phyloP scores from a whole-genome alignment of 2,113 vertebrate species.

The Euleptes europaea region DNA sequence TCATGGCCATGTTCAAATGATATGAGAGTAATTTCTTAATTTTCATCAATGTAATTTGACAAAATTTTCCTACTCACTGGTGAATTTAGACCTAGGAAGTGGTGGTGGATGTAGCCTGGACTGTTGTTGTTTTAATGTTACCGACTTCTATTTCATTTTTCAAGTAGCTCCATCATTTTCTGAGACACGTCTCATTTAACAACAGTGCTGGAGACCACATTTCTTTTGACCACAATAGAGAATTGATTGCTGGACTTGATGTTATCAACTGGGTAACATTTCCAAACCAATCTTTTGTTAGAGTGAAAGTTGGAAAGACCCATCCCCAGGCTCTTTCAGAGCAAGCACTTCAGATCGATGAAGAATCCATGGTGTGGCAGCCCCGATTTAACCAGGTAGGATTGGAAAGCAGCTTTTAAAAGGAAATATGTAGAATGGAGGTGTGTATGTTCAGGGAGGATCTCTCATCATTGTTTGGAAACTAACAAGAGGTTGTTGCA shows the following conservation, averaged over 20 bases:
- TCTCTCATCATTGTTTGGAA: too few species aligned
- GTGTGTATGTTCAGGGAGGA: too few species aligned
- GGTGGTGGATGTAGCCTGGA: too few species aligned
- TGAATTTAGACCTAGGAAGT: too few species aligned
- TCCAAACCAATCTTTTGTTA: neutral
- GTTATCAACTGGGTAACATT: neutral
- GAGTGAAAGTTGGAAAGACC: neutral
- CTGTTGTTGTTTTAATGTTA: too few species aligned
- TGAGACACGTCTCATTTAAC: neutral
- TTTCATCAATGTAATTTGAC: too few species aligned
- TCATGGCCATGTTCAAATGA: too few species aligned
- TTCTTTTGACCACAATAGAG: neutral
- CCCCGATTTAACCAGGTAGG: neutral
- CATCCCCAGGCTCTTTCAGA: neutral
- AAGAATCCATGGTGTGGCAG: neutral
- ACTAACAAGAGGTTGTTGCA: too few species aligned
- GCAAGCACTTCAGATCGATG: neutral
- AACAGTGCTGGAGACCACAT: neutral
- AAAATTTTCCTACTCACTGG: too few species aligned
- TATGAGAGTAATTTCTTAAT: too few species aligned
- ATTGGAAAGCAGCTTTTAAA: neutral
- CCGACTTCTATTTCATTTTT: neutral
- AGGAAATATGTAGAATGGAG: neutral
- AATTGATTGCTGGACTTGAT: neutral
- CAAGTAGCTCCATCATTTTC: neutral